Base-by-base conservation (phyloP, 2,888 invertebrate genomes). In the Eubasilissa splendida region DNA sequence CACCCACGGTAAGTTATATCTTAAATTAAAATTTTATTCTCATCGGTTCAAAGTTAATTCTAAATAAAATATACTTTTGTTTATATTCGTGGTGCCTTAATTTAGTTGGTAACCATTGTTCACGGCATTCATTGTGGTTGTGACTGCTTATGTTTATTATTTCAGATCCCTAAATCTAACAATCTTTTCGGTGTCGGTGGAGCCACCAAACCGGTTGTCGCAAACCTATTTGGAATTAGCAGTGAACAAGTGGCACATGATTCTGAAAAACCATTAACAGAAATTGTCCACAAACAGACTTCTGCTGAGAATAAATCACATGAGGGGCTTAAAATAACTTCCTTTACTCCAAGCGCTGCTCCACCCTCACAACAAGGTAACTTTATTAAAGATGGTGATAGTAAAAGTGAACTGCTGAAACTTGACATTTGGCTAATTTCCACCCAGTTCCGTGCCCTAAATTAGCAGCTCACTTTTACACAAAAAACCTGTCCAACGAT, bases 1-100 rank as follows among this genome's bases (percentile, higher is more conserved):
- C 83, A 22, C 83, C 83, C 22, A 81, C 79, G 5, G 83, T 83
- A 75, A 50, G 77, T 81, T 14, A n/a, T 42, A 50, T 31, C 4
- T 31, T 5, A 11, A 31, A 31, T 11, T 76, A 50, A 9, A 22
- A n/a, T 70, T 52, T 42, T 42, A 7, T 7, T 42, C 42, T 42
- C 42, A 7, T 42, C 42, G 42, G 7, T 42, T 42, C 42, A 22
- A 22, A 1, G 22, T 22, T 22, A 22, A 22, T 22, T 22, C 22
- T 22, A 22, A 22, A 22, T 22, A 22, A 22, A 22, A 22, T 22
- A 1, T 22, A 22, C 1, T 22, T 22, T 22, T 1, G 22, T 22
- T 22, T 22, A 22, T 22, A 22, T 22, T 22, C 22, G 1, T 1
- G 7, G 42, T 42, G 4, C 42, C 4, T 7, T 42, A 5, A 42